Evolutionary conservation across 2,113 vertebrate genomes (phyloP).

Genomic region (Meleagris gallopavo): DNA sequence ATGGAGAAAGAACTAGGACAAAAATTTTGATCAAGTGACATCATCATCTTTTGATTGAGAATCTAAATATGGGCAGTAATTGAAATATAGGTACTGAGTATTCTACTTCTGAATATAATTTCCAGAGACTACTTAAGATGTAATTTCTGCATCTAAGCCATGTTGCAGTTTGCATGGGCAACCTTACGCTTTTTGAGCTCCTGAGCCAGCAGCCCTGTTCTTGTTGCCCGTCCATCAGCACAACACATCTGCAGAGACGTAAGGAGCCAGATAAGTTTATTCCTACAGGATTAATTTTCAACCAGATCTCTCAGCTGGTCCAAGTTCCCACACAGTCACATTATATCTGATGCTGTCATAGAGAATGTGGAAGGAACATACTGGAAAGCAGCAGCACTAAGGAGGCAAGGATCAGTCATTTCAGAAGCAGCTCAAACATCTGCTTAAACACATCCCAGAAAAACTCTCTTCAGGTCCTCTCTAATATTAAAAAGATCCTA

Average conservation of each 20-base stretch:
- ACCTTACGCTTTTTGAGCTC: not conserved
- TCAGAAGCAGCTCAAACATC: not conserved
- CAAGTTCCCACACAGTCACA: not conserved
- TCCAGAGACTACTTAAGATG: not conserved
- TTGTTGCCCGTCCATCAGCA: not conserved
- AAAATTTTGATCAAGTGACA: not conserved
- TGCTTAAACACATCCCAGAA: not conserved
- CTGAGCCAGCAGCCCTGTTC: fast-evolving
- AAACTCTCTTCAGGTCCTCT: not conserved
- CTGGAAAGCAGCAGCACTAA: not conserved
- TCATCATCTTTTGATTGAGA: not conserved
- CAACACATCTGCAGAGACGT: not conserved
- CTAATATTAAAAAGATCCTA: not conserved
- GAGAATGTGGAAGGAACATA: not conserved
- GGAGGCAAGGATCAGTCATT: not conserved
- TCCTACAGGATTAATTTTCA: not conserved
- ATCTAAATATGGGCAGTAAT: not conserved
- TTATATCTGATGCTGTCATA: not conserved
- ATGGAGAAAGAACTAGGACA: not conserved
- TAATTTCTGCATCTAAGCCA: not conserved
- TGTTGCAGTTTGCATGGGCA: not conserved
- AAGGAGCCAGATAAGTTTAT: not conserved
- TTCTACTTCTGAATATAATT: not conserved
- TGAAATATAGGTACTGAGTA: not conserved
- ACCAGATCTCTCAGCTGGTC: not conserved